Percentiles rank a stretch among this genome's conserved stretches.
These are phyloP conservation scores for Aix galericulata DNA, from an alignment of 2,113 vertebrate species.

Conservation along the genomic window DNA sequence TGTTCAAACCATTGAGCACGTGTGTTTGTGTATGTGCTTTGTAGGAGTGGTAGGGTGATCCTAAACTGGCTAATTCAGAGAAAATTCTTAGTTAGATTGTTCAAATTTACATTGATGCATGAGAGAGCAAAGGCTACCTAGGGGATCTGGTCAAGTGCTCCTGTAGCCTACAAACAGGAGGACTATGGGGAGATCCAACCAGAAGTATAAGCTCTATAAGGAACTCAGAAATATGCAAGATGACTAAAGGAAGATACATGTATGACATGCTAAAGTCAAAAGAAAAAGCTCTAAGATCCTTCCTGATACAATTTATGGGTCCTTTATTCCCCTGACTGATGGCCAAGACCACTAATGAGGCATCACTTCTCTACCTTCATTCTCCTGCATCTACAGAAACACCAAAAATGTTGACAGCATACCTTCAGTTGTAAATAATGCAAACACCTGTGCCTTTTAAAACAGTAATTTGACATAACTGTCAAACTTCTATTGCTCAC, in stretches of 20 bases:
- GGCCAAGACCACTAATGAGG: neutral
- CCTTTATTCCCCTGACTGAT: neutral
- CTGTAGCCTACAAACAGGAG: neutral
- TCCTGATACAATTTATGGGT: neutral
- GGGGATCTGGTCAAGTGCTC: neutral
- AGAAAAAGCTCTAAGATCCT: neutral
- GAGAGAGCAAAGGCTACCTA: neutral
- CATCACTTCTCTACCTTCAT: neutral
- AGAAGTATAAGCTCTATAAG: neutral
- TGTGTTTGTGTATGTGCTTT: neutral
- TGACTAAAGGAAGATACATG: neutral
- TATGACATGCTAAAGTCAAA: neutral
- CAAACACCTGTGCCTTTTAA: neutral
- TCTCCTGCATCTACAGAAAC: neutral
- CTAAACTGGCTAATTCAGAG: neutral
- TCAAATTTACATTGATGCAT: neutral
- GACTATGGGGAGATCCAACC: neutral
- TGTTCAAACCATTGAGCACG: neutral
- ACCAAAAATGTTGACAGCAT: neutral
- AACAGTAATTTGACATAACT: neutral
- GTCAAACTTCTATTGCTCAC: neutral
- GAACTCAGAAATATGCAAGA: neutral
- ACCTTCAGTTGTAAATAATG: neutral
- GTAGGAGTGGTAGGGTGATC: accelerated
- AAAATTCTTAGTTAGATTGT: neutral